Percentiles rank a stretch among this genome's conserved stretches.
Conservation (phyloP, 2,113 vertebrate genomes). For the Melospiza melodia region DNA sequence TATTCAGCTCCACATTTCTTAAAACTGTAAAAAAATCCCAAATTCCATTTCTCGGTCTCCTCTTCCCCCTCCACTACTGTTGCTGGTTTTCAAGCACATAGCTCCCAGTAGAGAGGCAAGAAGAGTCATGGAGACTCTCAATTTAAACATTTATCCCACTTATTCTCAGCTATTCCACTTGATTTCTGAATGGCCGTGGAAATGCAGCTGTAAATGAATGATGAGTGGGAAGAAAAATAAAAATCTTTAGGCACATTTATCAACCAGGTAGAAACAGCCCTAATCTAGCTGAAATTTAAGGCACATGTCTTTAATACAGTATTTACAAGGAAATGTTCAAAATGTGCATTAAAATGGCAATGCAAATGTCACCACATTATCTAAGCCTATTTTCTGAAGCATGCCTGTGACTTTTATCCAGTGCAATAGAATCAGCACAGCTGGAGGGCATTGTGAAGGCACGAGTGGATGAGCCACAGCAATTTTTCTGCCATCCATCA, state of each 20-base stretch:
- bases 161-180: not conserved
- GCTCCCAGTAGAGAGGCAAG: not conserved
- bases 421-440: not conserved
- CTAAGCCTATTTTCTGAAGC: not conserved
- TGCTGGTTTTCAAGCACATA: not conserved
- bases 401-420: not conserved
- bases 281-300: not conserved
- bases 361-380: not conserved
- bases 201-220: not conserved
- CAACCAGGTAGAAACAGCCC: not conserved
- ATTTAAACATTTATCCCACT: not conserved
- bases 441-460: constrained; percentile 9
- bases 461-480: not conserved
- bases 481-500: not conserved
- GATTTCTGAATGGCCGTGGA: not conserved
- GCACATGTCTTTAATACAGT: not conserved
- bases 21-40: not conserved
- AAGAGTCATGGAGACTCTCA: not conserved
- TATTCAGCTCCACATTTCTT: not conserved
- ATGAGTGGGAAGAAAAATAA: not conserved
- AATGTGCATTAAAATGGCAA: not conserved
- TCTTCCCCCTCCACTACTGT: not conserved
- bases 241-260: not conserved
- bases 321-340: not conserved
- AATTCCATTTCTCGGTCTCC: not conserved